Evolutionary conservation across 2,888 invertebrate species (phyloP).

Genomic region (Deilephila porcellus): DNA sequence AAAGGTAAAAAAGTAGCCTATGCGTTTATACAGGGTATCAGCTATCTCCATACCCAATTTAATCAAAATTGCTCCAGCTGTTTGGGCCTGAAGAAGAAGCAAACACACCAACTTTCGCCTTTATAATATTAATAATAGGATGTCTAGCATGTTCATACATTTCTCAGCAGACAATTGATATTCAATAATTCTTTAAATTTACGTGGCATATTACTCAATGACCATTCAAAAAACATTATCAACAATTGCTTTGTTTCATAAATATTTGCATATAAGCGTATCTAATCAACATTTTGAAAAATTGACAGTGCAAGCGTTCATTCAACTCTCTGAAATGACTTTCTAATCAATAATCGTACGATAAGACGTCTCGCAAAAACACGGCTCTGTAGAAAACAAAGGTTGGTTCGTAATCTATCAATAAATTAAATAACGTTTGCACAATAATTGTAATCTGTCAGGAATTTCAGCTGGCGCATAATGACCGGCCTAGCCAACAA

Average conservation of each 20-base stretch:
- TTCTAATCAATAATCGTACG: slow-evolving; percentile 20
- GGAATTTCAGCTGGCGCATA: neutral
- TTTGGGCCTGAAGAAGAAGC: no score
- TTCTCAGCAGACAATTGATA: no score
- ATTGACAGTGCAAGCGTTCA: neutral
- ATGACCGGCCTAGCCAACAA: neutral
- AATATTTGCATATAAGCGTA: neutral
- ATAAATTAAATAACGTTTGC: slow-evolving; percentile 9
- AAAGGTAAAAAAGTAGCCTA: no score
- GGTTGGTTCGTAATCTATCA: neutral
- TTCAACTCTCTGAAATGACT: slow-evolving; percentile 17
- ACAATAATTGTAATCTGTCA: slow-evolving; percentile 16
- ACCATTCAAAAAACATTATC: neutral
- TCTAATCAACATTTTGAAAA: slow-evolving; percentile 10
- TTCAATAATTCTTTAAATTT: neutral
- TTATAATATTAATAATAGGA: no score
- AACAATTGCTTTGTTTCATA: neutral
- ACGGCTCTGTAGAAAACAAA: slow-evolving; percentile 15
- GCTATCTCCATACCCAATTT: no score
- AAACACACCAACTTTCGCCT: no score
- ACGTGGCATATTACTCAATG: neutral
- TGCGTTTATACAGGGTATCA: no score
- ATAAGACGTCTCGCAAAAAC: neutral
- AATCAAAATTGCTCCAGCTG: no score
- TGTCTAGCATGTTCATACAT: no score